Percentiles rank a stretch among this genome's conserved stretches.
Evolutionary conservation across 2,113 vertebrate species (phyloP).

Genomic region (Oxygymnocypris stewartii): DNA sequence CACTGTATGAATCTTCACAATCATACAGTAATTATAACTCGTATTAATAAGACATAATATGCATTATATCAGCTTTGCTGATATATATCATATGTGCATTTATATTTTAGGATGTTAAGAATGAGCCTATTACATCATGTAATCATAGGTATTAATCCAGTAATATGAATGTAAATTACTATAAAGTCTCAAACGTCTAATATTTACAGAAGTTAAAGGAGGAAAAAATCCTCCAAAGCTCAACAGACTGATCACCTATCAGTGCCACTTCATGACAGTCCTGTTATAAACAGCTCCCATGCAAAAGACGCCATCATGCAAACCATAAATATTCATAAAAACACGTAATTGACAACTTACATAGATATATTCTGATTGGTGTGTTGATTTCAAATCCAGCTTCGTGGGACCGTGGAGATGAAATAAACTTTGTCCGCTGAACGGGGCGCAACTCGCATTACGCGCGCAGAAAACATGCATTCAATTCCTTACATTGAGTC

Average conservation of each 20-base stretch:
- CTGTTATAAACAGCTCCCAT: neutral
- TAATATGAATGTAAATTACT: neutral
- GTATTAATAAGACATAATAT: neutral
- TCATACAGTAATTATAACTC: neutral
- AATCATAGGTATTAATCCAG: neutral
- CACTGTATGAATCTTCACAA: neutral
- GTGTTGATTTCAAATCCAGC: conserved; percentile 14
- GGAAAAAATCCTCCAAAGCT: neutral
- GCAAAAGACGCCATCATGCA: neutral
- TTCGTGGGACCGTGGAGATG: neutral
- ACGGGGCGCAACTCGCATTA: neutral
- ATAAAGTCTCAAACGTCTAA: neutral
- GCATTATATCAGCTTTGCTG: neutral
- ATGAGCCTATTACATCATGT: neutral
- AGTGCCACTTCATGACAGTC: neutral
- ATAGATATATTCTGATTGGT: neutral
- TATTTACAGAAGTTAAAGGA: neutral
- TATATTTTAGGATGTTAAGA: neutral
- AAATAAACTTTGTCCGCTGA: conserved; percentile 32
- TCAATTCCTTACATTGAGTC: neutral
- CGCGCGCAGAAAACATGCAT: neutral
- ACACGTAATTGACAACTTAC: conserved; percentile 3
- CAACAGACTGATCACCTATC: neutral
- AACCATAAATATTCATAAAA: neutral
- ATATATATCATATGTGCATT: neutral